Base-by-base conservation (phyloP, 2,888 invertebrate genomes). In the Drosophila mulleri region DNA sequence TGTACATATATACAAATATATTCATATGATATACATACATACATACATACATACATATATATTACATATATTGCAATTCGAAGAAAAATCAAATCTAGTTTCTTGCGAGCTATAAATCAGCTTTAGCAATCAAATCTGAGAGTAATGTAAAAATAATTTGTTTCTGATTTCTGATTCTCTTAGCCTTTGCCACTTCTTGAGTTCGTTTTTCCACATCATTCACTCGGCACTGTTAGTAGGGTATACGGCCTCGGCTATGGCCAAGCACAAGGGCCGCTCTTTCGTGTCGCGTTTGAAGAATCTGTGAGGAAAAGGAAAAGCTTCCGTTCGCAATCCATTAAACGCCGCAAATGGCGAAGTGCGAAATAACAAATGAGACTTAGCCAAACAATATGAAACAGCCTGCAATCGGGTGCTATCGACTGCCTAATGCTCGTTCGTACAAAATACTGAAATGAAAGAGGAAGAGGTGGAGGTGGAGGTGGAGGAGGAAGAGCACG, bases 301-400 rank as follows among this genome's bases (percentile, higher is more conserved):
- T 26, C 44, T 32, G 20, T 57, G 26, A 16, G 47, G n/a, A 20
- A 58, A 47, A 16, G 18, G 23, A 39, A 48, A 48, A 47, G 47
- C 59, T 48, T 59, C 47, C 59, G 59, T 16, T 58, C 20, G 11
- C 59, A 18, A 59, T 48, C 48, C 48, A 48, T 48, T 44, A 44
- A 37, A 26, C 47, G 35, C 26, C 45, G 26, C 48, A 48, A 57
- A 57, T 35, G 57, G n/a, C 35, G 16, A 50, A 50, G 32, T 50
- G 50, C 50, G 50, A 50, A 11, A 37, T 12, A 29, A 23, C 35
- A 35, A 23, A 37, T 45, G 62, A 41, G 26, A 57, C 32, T 45
- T 26, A 0, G n/a, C 12, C 16, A 44, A 44, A 57, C 20, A 16
- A 57, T 16, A 6, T 11, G 42, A 20, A 57, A 32, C 16, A 29